Conservation (phyloP, 2,113 vertebrate species). For the Ibidorhyncha struthersii region DNA sequence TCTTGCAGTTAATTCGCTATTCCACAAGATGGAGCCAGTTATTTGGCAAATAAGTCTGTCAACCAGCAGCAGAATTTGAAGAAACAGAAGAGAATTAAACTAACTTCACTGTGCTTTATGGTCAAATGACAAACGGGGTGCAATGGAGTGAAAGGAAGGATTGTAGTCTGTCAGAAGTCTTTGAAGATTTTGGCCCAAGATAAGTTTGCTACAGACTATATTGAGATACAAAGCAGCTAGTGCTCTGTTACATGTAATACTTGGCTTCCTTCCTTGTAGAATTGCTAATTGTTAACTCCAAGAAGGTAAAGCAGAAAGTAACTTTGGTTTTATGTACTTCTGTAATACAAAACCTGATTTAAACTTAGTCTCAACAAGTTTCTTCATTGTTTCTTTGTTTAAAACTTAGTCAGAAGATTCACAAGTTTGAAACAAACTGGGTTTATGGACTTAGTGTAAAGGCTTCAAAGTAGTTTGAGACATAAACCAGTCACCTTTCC, state of each 20-base stretch:
- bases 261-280: not conserved
- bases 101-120: not conserved
- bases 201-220: not conserved
- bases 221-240: not conserved
- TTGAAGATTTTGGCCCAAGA: not conserved
- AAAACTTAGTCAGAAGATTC: too few relatives aligned
- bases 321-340: not conserved
- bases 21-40: constrained; percentile 61
- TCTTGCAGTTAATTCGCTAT: not conserved
- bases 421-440: too few relatives aligned
- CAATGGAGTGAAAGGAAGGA: not conserved
- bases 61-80: not conserved
- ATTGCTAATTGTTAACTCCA: not conserved
- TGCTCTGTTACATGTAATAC: not conserved
- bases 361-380: not conserved
- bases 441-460: not conserved
- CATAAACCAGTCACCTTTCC: not conserved
- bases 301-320: not conserved
- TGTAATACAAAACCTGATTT: not conserved
- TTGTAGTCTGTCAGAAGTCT: not conserved
- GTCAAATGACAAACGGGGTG: not conserved
- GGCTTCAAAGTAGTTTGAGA: not conserved
- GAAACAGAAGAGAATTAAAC: not conserved
- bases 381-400: not conserved
- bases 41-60: not conserved